Evolutionary conservation across 2,113 vertebrate genomes (phyloP).

Genomic region (Protomyctophum bolini): DNA sequence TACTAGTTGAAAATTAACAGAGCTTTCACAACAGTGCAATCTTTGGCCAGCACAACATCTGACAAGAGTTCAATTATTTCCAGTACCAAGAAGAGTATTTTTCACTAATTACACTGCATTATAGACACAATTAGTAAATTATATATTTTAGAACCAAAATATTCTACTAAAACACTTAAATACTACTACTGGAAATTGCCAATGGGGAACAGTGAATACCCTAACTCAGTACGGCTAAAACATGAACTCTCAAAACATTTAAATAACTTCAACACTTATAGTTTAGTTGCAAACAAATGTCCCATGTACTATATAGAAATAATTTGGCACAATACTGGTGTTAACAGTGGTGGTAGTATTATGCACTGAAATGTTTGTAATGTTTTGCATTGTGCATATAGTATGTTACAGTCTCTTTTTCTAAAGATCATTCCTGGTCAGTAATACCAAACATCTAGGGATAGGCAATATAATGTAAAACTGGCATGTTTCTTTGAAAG

Average conservation of each 20-base stretch:
- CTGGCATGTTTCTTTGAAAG: no score
- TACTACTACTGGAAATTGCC: slow-evolving; percentile 26
- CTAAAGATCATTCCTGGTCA: slow-evolving; percentile 30
- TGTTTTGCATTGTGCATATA: slow-evolving; percentile 15
- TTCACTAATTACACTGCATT: slow-evolving; percentile 31
- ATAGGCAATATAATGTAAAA: no score
- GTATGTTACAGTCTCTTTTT: slow-evolving; percentile 16
- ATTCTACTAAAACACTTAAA: no score
- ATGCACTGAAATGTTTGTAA: slow-evolving; percentile 38
- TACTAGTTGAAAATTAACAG: slow-evolving; percentile 63
- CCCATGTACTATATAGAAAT: slow-evolving; percentile 57
- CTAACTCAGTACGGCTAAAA: slow-evolving; percentile 34
- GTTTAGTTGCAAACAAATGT: slow-evolving; percentile 32
- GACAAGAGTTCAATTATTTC: no score
- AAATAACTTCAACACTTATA: slow-evolving; percentile 67
- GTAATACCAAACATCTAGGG: neutral
- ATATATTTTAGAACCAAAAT: no score
- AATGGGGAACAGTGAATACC: slow-evolving; percentile 1
- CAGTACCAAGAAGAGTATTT: slow-evolving; percentile 26
- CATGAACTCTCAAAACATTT: slow-evolving; percentile 46
- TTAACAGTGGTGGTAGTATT: slow-evolving; percentile 56
- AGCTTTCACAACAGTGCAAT: slow-evolving; percentile 53
- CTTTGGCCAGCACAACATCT: slow-evolving; percentile 15
- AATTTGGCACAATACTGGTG: slow-evolving; percentile 62
- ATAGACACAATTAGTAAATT: slow-evolving; percentile 32